Base-by-base conservation (phyloP, 2,888 invertebrate species). In the Mythimna impura region DNA sequence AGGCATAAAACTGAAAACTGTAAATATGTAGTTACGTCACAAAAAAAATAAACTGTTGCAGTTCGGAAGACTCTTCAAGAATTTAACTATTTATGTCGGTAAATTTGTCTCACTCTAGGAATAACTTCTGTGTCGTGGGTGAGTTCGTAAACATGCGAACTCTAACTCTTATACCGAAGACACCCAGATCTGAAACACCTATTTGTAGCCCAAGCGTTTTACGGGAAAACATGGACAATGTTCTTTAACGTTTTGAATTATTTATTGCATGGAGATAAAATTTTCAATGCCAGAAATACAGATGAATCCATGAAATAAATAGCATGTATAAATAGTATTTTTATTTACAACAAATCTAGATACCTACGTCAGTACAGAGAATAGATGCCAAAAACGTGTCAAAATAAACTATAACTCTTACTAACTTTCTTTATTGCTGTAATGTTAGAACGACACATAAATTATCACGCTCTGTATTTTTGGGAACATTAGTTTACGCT, bases 391-490 rank as follows among this genome's bases (percentile, higher is more conserved):
- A 61, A 47, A 40, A 14, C 22, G 30, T 40, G 69, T 77, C 77
- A 76, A 61, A 76, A 76, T 68, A 67, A 63, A 61, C 43, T 54
- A 54, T 67, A 74, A 61, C 20, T 76, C 54, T 68, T 55, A 8
- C 10, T 14, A 20, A 22, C 36, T 68, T 66, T 60, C n/a, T 58
- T 47, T 61, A 47, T 12, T 4, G 68, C 36, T 36, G 47, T 43
- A 60, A 60, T 54, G n/a, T 20, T 54, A 65, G 12, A 67, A 74
- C 61, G 8, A 47, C 54, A 30, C 61, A 20, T 76, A n/a, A 36
- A 60, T 36, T 47, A 36, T 14, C 25, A 30, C 3, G 14, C 5
- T 36, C 9, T 30, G 7, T 61, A 20, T 36, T 47, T 62, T 52
- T 7, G 20, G 34, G 3, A 4, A n/a, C 34, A 47, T 20, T 34